These are phyloP conservation scores for Drosophila gaucha DNA, from an alignment of 2,888 invertebrate species.

Conservation along the genomic window DNA sequence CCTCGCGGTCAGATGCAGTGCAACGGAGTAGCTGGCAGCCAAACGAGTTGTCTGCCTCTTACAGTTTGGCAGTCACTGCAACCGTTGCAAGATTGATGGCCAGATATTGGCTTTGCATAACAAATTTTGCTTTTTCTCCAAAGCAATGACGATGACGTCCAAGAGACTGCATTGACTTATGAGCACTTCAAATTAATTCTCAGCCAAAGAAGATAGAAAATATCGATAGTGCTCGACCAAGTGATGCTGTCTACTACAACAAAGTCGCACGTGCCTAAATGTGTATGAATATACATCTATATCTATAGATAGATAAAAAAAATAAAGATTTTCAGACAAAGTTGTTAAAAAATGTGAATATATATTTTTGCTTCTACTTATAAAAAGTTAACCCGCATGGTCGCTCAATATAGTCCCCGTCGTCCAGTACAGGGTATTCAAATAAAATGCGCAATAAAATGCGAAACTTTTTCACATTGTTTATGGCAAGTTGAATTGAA, in stretches of 20 bases:
- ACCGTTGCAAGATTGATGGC: slow-evolving; percentile 67
- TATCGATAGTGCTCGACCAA: not conserved
- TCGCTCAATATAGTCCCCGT: not conserved
- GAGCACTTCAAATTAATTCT: slow-evolving; percentile 74
- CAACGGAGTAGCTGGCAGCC: slow-evolving; percentile 7
- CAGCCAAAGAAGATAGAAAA: slow-evolving; percentile 10
- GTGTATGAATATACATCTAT: not conserved
- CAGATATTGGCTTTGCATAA: slow-evolving; percentile 72
- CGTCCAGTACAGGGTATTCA: slow-evolving; percentile 19
- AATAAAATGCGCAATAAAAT: slow-evolving; percentile 44
- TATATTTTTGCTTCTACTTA: too few relatives aligned
- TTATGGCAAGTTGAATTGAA: slow-evolving; percentile 70
- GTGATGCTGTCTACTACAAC: not conserved
- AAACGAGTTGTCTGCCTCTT: slow-evolving; percentile 53
- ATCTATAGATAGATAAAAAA: not conserved
- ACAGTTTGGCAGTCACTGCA: slow-evolving; percentile 59
- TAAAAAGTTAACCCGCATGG: too few relatives aligned
- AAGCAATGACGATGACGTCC: slow-evolving; percentile 43
- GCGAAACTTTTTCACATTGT: slow-evolving; percentile 58
- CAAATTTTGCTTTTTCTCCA: slow-evolving; percentile 23
- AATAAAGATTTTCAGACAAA: too few relatives aligned
- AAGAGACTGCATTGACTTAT: slow-evolving; percentile 58
- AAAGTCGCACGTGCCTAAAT: not conserved
- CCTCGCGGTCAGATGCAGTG: slow-evolving; percentile 72
- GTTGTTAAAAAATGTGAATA: too few relatives aligned